Evolutionary conservation across 2,888 invertebrate genomes (phyloP), one percentile per base, ranked within the genome.

Genomic region (Pseudanteris insignis): DNA sequence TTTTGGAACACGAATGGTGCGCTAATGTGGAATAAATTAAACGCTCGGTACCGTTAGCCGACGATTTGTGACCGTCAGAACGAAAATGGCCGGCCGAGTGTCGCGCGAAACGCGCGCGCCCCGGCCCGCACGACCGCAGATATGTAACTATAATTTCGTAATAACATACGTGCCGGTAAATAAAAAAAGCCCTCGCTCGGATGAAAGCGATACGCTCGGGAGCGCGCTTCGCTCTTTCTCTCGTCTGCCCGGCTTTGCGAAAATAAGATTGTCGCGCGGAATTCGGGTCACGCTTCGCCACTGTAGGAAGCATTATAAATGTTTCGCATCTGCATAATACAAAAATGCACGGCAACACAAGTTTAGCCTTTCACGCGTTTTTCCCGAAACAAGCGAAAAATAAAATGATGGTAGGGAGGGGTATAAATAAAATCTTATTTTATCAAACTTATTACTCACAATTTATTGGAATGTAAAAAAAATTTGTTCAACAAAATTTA

Each of bases 271-370:
- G 61, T 55, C 44, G 36, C 46, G 44, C 21, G 61, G 61, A 61
- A 61, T 61, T 61, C 61, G 61, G 61, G 61, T 61, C 61, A 61
- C 61, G 61, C 55, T 46, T 37, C 34, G 37, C 44, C 44, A 40
- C 54, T 51, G 55, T 54, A 37, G 50, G 61, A 61, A 61, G 61
- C 55, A 50, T 61, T 61, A 61, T 55, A 51, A 61, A 61, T 55
- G 61, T 61, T 55, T 55, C 46, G 32, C 29, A 38, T 43, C 43
- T 38, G 41, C 46, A 47, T 53, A 33, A 30, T 21, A 40, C 50
- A 37, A 36, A 59, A 44, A 58, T 44, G 58, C 43, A 43, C 34
- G 25, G 13, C 38, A 18, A 18, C 3, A 18, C 18, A 4, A 18
- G 18, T n/a, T n/a, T n/a, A n/a, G n/a, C n/a, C n/a, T n/a, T n/a